These are phyloP conservation scores for Hemicordylus capensis DNA, from an alignment of 2,113 vertebrate species.

Conservation along the genomic window DNA sequence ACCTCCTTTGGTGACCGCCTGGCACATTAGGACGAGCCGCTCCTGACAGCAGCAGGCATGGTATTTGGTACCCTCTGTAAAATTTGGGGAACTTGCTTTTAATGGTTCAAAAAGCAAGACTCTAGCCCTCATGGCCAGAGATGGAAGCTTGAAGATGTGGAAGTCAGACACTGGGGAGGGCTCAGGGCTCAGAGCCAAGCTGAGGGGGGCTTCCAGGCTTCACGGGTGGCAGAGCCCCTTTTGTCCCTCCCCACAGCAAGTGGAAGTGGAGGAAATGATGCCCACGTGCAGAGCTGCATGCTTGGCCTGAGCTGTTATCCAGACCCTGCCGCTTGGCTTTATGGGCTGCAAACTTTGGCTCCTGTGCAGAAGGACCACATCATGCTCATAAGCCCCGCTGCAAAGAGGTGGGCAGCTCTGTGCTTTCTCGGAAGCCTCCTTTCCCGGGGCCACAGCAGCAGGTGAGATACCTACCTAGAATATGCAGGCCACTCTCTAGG, in stretches of 20 bases:
- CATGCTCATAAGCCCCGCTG: neutral
- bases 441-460: neutral
- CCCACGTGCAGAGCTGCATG: neutral
- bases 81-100: neutral
- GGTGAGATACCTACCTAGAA: slow-evolving; percentile 68
- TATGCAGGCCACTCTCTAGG: slow-evolving; percentile 55
- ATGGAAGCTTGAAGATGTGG: neutral
- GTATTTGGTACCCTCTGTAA: too few relatives aligned
- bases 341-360: neutral
- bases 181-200: neutral
- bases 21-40: too few relatives aligned
- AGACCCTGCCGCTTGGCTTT: neutral
- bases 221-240: neutral
- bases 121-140: neutral
- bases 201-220: neutral
- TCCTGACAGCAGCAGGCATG: too few relatives aligned
- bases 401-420: neutral
- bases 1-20: too few relatives aligned
- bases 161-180: too few relatives aligned
- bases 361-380: neutral
- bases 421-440: rapidly evolving
- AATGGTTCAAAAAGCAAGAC: neutral
- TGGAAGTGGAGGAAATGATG: neutral
- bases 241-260: too few relatives aligned
- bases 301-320: neutral